These are phyloP conservation scores for Myiopsitta monachus DNA, from an alignment of 2,113 vertebrate species.

Conservation along the genomic window DNA sequence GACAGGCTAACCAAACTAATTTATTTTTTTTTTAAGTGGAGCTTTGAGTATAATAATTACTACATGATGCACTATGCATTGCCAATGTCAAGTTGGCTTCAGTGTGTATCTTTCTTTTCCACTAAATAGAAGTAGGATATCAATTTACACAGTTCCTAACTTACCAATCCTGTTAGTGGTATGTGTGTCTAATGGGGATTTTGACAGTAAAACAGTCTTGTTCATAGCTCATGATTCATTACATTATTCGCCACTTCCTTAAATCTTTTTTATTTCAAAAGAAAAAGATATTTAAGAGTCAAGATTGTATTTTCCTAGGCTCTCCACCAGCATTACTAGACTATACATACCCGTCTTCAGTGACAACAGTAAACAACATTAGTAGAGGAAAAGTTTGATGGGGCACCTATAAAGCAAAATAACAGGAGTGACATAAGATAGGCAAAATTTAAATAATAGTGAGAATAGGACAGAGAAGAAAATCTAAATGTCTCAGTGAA, in stretches of 20 bases:
- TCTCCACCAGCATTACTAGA: conserved; percentile 26
- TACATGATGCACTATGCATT: conserved; percentile 7
- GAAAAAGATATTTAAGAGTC: neutral
- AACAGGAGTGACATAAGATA: accelerated
- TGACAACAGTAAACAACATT: neutral
- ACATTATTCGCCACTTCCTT: conserved; percentile 41
- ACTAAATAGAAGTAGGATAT: neutral
- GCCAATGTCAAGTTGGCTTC: conserved; percentile 19
- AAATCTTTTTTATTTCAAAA: neutral
- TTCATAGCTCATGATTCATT: conserved; percentile 62
- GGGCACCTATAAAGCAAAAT: neutral
- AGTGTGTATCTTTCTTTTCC: neutral
- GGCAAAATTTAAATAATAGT: neutral
- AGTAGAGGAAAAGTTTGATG: neutral
- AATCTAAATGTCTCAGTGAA: neutral
- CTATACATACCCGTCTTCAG: neutral
- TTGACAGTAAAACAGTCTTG: conserved; percentile 37
- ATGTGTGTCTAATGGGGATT: conserved; percentile 36
- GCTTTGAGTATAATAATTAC: neutral
- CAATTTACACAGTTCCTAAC: conserved; percentile 24
- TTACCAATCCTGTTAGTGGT: neutral
- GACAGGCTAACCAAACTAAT: neutral
- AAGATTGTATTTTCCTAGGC: conserved; percentile 46
- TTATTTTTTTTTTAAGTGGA: neutral
- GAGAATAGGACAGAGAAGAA: neutral